A percentile compares a stretch with the other conserved stretches of the same genome.
Evolutionary conservation across 2,113 vertebrate species (phyloP).

Genomic region (Phodopus roborovskii): DNA sequence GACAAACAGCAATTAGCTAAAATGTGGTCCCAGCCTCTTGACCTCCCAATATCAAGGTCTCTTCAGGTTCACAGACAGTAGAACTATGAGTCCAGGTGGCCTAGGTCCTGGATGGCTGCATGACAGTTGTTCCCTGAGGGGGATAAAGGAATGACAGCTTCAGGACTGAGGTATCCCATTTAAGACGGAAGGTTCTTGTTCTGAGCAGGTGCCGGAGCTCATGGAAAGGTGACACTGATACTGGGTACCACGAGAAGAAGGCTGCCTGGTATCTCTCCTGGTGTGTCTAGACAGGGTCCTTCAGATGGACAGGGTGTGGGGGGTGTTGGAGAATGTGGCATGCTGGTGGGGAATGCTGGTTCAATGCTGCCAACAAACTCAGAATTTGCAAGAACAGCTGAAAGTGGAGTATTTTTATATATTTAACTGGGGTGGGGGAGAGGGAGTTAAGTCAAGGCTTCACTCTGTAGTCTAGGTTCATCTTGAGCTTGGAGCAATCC

Average conservation of each 20-base stretch:
- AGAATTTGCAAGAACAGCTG: not conserved
- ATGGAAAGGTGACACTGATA: not conserved
- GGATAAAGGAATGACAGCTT: not conserved
- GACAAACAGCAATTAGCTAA: not conserved
- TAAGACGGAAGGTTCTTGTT: not conserved
- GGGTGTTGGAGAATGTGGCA: rapidly evolving
- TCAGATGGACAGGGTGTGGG: not conserved
- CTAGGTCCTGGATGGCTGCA: not conserved
- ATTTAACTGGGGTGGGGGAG: not conserved
- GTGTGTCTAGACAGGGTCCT: not conserved
- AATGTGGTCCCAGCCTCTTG: not conserved
- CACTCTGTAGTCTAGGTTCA: not conserved
- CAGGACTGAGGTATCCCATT: not conserved
- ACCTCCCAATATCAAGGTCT: not conserved
- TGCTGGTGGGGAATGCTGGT: not conserved
- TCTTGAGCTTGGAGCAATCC: not conserved
- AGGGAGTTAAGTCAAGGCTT: not conserved
- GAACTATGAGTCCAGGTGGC: not conserved
- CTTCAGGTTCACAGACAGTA: rapidly evolving
- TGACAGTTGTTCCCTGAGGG: not conserved
- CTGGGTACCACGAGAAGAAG: too few relatives aligned
- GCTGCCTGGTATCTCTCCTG: not conserved
- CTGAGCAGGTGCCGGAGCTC: not conserved
- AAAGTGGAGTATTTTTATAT: not conserved
- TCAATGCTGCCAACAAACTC: not conserved